phyloP scores from a whole-genome alignment of 2,113 vertebrate genomes.

The Heliornis fulica region DNA sequence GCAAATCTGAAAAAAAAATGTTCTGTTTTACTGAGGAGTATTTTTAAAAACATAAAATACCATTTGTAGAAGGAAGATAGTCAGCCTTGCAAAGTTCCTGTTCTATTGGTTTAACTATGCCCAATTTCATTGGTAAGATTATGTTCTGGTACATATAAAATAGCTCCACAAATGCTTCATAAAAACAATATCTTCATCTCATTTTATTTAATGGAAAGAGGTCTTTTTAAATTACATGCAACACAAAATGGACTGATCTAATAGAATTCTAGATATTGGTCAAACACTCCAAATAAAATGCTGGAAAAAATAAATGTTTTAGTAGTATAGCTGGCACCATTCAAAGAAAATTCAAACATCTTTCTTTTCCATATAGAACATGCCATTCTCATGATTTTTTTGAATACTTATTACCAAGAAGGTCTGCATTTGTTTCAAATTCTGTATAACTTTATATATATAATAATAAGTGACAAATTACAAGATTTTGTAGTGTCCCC shows the following conservation, averaged over 20 bases:
- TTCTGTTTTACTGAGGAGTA: constrained; percentile 11
- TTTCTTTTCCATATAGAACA: neutral
- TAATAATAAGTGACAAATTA: neutral
- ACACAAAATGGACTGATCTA: neutral
- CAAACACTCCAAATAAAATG: neutral
- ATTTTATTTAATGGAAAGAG: neutral
- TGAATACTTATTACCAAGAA: neutral
- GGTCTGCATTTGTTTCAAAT: neutral
- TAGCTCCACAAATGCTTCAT: neutral
- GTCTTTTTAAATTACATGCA: neutral
- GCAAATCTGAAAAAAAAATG: constrained; percentile 8
- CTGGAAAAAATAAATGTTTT: neutral
- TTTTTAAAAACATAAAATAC: constrained; percentile 29
- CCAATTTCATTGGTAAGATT: constrained; percentile 3
- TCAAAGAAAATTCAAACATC: neutral
- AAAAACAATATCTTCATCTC: neutral
- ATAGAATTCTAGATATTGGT: neutral
- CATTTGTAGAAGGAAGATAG: neutral
- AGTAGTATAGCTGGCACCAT: neutral
- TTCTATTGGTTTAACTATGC: neutral
- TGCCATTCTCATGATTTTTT: neutral
- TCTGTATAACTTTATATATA: neutral
- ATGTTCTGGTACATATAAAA: neutral
- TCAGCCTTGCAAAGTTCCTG: neutral
- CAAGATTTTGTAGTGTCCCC: neutral